phyloP scores from a whole-genome alignment of 1,140 invertebrate species.

The Cyclargus thomasi region DNA sequence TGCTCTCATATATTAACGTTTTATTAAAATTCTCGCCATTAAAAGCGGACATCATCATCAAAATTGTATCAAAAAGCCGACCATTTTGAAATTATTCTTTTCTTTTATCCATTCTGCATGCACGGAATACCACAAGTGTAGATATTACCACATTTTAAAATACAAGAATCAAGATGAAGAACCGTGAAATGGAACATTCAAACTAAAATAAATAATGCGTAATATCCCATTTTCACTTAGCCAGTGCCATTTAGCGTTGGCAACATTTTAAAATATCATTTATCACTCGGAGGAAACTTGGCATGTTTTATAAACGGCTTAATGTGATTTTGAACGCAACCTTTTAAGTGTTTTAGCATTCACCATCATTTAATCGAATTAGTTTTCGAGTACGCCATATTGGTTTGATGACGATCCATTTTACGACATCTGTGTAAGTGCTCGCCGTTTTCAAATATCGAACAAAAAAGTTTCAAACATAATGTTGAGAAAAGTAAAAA shows the following conservation, averaged over 20 bases:
- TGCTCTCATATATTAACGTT: constrained; percentile 29
- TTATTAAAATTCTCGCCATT: not conserved
- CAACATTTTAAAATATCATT: constrained; percentile 68
- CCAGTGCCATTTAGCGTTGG: constrained; percentile 46
- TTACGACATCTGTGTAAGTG: not conserved
- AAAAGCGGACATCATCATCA: constrained; percentile 17
- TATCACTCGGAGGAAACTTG: constrained; percentile 49
- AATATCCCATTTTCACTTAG: constrained; percentile 32
- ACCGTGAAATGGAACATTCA: not conserved
- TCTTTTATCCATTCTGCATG: not conserved
- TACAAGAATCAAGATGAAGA: not conserved
- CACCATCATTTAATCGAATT: constrained; percentile 49
- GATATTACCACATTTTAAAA: no score
- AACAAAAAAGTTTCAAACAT: not conserved
- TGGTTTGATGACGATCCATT: not conserved
- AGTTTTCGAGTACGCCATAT: constrained; percentile 29
- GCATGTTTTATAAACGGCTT: constrained; percentile 54
- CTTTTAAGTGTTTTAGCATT: constrained; percentile 55
- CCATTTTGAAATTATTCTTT: not conserved
- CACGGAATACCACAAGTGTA: not conserved
- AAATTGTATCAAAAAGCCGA: not conserved
- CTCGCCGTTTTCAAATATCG: not conserved
- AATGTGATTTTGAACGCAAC: constrained; percentile 56
- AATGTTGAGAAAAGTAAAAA: no score
- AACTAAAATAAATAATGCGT: constrained; percentile 17